Evolutionary conservation across 2,888 invertebrate species (phyloP).

Genomic region (Acholoe squamosa): DNA sequence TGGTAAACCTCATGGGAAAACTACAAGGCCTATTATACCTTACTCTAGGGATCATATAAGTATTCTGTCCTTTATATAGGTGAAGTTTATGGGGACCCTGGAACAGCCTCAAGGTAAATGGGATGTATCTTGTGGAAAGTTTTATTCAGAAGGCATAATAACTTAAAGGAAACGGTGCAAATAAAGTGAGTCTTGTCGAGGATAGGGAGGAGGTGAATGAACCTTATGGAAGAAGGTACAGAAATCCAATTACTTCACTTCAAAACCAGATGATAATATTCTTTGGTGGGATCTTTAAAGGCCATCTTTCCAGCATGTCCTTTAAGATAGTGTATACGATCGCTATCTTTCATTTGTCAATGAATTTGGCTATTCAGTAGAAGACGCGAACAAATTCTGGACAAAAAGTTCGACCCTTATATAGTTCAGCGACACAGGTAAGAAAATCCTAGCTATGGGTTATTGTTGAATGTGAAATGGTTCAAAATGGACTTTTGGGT

Average conservation of each 20-base stretch:
- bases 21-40: too few relatives aligned
- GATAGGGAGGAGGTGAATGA: neutral
- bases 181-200: neutral
- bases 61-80: too few relatives aligned
- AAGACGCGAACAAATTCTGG: neutral
- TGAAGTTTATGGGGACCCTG: neutral
- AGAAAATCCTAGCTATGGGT: too few relatives aligned
- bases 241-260: neutral
- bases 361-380: neutral
- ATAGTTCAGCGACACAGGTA: too few relatives aligned
- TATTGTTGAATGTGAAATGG: too few relatives aligned
- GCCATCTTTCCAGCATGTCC: neutral
- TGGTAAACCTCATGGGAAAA: too few relatives aligned
- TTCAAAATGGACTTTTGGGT: too few relatives aligned
- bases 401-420: neutral
- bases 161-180: neutral
- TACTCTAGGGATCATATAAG: too few relatives aligned
- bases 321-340: neutral
- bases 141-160: neutral
- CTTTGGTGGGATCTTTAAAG: neutral
- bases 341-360: neutral
- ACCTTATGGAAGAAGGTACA: neutral
- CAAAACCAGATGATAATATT: neutral
- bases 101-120: neutral
- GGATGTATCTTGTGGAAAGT: neutral